These are phyloP conservation scores for Mustela lutreola DNA, from an alignment of 2,113 vertebrate species.

Conservation along the genomic window DNA sequence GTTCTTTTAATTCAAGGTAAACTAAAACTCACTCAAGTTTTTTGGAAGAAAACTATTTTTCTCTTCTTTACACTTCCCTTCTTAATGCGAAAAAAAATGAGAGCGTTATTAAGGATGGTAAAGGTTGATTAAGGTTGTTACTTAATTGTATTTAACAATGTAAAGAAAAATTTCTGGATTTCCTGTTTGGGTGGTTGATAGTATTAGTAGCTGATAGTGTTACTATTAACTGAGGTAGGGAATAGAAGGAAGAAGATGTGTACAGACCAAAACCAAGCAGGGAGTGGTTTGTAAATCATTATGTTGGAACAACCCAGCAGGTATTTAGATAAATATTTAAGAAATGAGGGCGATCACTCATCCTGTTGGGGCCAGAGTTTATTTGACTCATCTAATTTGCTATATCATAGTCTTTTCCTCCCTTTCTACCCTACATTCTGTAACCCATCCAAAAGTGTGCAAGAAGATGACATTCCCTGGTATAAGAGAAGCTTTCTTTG, in stretches of 20 bases:
- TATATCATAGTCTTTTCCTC: background rate
- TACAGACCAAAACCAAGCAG: background rate
- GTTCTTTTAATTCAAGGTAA: conserved; percentile 5
- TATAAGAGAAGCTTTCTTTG: background rate
- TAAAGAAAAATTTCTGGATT: background rate
- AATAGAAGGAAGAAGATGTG: background rate
- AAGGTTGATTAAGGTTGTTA: background rate
- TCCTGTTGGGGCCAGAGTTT: background rate
- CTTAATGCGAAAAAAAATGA: background rate
- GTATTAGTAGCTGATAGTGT: background rate
- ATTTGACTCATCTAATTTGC: background rate
- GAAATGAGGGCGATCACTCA: background rate
- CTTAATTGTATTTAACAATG: background rate
- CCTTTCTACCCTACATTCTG: background rate
- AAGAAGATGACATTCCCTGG: background rate
- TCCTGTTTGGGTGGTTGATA: background rate
- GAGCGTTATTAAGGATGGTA: background rate
- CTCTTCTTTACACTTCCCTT: background rate
- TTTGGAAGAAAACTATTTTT: background rate
- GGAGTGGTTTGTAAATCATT: background rate
- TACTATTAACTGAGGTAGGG: background rate
- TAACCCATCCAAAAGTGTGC: background rate
- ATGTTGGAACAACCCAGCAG: background rate
- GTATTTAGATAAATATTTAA: background rate
- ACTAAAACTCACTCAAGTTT: conserved; percentile 27